phyloP scores from a whole-genome alignment of 2,113 vertebrate species.

The Garra rufa region DNA sequence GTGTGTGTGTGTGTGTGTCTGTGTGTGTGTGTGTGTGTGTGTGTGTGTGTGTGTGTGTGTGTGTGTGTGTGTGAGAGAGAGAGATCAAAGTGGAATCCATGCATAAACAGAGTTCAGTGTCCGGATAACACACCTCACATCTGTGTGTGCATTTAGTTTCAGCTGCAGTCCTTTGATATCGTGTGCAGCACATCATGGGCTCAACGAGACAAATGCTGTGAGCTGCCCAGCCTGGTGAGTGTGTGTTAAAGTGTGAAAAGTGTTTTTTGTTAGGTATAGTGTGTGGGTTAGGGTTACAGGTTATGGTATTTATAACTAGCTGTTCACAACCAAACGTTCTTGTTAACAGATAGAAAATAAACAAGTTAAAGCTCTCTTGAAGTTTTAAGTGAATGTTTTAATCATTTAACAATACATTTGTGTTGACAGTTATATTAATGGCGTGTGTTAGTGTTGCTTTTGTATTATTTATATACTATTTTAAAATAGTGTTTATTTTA shows the following conservation, averaged over 20 bases:
- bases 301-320: no score
- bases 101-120: not conserved
- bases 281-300: not conserved
- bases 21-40: constrained; percentile 58
- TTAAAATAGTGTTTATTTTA: no score
- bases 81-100: not conserved
- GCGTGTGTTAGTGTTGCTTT: no score
- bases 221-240: constrained; percentile 85
- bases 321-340: no score
- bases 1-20: not conserved
- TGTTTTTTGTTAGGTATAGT: no score
- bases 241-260: constrained; percentile 8
- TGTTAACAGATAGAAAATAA: no score
- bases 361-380: no score
- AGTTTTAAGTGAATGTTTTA: no score
- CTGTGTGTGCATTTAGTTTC: constrained; percentile 78
- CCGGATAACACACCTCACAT: constrained; percentile 3
- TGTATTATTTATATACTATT: no score
- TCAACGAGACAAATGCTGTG: constrained; percentile 93
- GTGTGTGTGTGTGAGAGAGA: constrained; percentile 35
- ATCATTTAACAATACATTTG: no score
- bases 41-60: constrained; percentile 7
- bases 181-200: constrained; percentile 93
- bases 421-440: no score
- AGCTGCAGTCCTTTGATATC: constrained; percentile 96